A percentile compares a stretch with the other conserved stretches of the same genome.
phyloP scores from a whole-genome alignment of 37 sponge, comb jelly and placozoan species.

The Petrosia ficiformis region DNA sequence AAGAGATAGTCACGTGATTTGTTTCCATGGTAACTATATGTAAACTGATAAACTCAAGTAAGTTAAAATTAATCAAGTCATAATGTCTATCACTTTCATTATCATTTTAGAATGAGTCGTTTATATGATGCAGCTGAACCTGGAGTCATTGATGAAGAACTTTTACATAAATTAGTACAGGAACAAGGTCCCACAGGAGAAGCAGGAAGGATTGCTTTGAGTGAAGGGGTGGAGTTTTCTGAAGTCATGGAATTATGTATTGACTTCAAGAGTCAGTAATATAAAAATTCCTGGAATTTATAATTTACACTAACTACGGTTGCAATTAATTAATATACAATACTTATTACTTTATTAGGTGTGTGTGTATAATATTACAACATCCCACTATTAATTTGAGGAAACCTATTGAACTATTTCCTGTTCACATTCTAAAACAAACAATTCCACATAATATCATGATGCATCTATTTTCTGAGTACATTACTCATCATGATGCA shows the following conservation, averaged over 20 bases:
- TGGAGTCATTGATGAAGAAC: constrained; percentile 72
- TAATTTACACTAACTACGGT: background rate
- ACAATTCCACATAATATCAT: no score
- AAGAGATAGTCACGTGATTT: no score
- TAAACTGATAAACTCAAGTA: no score
- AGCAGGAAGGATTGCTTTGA: constrained; percentile 78
- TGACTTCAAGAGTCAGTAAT: constrained; percentile 86
- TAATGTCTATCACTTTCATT: no score
- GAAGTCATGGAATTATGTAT: constrained; percentile 75
- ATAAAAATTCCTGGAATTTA: background rate
- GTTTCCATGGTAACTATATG: no score
- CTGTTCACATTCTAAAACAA: no score
- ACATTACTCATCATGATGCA: no score
- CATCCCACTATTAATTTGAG: background rate
- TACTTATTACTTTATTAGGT: background rate
- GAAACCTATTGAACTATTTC: no score
- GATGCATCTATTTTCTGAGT: no score
- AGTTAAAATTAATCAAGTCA: no score
- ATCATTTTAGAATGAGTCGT: constrained; percentile 62
- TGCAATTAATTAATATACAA: no score
- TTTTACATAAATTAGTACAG: constrained; percentile 60
- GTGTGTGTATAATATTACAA: background rate
- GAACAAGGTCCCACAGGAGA: constrained; percentile 90
- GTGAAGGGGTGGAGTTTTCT: constrained; percentile 84
- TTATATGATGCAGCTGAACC: constrained; percentile 93